A percentile compares a stretch with the other conserved stretches of the same genome.
These are phyloP conservation scores for Ciconia nigra DNA, from an alignment of 2,797 vertebrate genomes.

Conservation along the genomic window DNA sequence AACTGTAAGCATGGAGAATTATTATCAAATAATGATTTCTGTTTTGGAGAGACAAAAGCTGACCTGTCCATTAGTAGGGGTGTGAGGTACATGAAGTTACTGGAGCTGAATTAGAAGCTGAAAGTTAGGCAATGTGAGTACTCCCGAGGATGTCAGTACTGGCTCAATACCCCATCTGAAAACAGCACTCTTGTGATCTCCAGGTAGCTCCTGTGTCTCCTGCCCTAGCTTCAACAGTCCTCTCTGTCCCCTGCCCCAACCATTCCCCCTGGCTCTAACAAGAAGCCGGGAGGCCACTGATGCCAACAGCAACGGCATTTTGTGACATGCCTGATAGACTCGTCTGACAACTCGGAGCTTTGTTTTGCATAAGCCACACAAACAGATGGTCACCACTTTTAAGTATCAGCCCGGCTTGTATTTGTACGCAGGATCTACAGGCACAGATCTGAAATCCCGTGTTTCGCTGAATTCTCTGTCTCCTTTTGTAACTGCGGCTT, in stretches of 20 bases:
- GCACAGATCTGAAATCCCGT: neutral
- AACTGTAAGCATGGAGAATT: neutral
- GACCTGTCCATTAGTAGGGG: neutral
- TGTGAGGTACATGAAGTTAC: neutral
- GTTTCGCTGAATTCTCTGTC: fast-evolving
- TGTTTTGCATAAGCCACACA: neutral
- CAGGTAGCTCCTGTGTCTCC: neutral
- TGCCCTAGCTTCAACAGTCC: neutral
- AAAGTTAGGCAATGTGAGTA: neutral
- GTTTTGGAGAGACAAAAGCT: neutral
- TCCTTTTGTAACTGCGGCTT: neutral
- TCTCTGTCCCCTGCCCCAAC: neutral
- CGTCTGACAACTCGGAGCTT: slow-evolving; percentile 5
- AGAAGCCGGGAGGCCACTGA: neutral
- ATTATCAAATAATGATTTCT: neutral
- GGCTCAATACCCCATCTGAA: neutral
- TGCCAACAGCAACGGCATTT: neutral
- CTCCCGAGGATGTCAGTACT: neutral
- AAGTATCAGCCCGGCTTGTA: neutral
- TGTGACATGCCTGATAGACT: neutral
- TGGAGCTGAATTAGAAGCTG: neutral
- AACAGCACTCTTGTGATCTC: neutral
- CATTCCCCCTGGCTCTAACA: neutral
- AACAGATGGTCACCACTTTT: slow-evolving; percentile 39
- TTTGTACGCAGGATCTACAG: neutral